A percentile compares a stretch with the other conserved stretches of the same genome.
Conservation (phyloP, 2,888 invertebrate genomes). For the Pollenia griseotomentosa region DNA sequence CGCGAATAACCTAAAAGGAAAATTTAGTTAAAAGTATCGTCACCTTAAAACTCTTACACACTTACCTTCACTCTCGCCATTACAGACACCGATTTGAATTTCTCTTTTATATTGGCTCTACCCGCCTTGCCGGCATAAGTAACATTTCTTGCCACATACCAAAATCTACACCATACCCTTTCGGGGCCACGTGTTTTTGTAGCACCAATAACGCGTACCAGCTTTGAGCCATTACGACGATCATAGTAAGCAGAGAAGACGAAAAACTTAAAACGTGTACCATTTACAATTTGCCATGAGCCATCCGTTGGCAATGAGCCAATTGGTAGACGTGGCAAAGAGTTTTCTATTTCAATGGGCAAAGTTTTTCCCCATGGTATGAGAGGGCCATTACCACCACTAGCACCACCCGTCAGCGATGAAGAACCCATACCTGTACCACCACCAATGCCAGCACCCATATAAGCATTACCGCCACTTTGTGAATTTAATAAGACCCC, state of each 20-base stretch:
- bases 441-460: constrained; percentile 71
- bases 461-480: constrained; percentile 65
- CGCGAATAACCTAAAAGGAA: constrained; percentile 89
- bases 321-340: constrained; percentile 87
- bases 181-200: constrained; percentile 94
- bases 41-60: too few species aligned
- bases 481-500: constrained; percentile 79
- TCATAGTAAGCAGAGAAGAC: constrained; percentile 96
- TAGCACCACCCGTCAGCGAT: constrained; percentile 37
- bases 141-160: constrained; percentile 85
- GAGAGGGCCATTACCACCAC: constrained; percentile 78
- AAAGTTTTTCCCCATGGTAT: constrained; percentile 84
- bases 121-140: constrained; percentile 50
- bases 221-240: constrained; percentile 87
- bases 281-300: constrained; percentile 88
- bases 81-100: constrained; percentile 87
- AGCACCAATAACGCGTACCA: constrained; percentile 93
- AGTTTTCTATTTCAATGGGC: constrained; percentile 84
- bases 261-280: constrained; percentile 91
- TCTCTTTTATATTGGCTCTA: constrained; percentile 74
- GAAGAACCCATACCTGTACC: constrained; percentile 71
- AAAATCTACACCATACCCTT: constrained; percentile 91
- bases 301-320: constrained; percentile 89
- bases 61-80: constrained; percentile 90
- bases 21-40: constrained; percentile 42